A percentile compares a stretch with the other conserved stretches of the same genome.
Conservation (phyloP, 2,797 vertebrate species). For the Leptatherina wallacei region DNA sequence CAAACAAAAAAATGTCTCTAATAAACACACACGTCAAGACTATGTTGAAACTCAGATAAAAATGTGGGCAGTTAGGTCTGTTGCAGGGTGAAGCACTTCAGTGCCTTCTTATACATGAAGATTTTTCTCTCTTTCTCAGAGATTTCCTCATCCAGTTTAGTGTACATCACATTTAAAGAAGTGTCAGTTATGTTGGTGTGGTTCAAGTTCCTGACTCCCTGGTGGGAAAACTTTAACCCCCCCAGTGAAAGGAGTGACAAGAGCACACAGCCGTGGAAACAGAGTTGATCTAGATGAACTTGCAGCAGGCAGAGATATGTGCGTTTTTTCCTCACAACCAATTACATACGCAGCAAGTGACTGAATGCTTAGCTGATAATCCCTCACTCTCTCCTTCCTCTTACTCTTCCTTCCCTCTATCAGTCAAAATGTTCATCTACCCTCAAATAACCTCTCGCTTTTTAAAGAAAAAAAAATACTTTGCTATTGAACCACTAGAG, state of each 20-base stretch:
- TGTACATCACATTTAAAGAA: constrained; percentile 8
- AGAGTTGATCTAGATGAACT: constrained; percentile 30
- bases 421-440: constrained; percentile 25
- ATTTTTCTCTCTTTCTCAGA: too few species aligned
- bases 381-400: constrained; percentile 23
- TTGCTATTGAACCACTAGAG: constrained; percentile 21
- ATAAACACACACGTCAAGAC: constrained; percentile 4
- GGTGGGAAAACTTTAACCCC: constrained; percentile 26
- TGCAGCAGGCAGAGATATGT: constrained; percentile 23
- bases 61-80: neutral
- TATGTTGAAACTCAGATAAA: neutral
- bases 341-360: constrained; percentile 64
- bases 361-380: constrained; percentile 54
- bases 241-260: constrained; percentile 12
- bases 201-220: constrained; percentile 10
- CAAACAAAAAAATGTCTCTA: neutral
- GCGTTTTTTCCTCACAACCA: constrained; percentile 42
- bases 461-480: too few species aligned
- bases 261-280: constrained; percentile 18
- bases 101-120: too few species aligned
- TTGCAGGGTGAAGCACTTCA: neutral
- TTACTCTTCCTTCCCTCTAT: constrained; percentile 13
- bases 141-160: too few species aligned
- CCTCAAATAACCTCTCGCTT: constrained; percentile 11
- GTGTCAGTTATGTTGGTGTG: constrained; percentile 7